Conservation (phyloP, 2,113 vertebrate species). For the Phycodurus eques region DNA sequence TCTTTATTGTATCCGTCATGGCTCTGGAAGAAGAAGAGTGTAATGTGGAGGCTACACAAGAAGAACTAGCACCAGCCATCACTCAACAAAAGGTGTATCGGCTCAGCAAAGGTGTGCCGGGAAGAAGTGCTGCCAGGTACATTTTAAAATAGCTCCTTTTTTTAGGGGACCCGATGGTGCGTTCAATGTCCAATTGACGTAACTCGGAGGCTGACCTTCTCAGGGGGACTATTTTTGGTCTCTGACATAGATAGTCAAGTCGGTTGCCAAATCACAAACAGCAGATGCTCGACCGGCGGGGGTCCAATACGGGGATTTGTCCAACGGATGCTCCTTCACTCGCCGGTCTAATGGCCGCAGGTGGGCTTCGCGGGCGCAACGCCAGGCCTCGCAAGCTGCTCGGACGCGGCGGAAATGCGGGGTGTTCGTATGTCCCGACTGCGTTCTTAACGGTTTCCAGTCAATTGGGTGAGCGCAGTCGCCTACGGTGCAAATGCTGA, state of each 20-base stretch:
- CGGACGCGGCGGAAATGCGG: constrained; percentile 2
- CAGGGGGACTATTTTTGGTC: constrained; percentile 70
- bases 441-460: neutral
- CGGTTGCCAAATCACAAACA: constrained; percentile 70
- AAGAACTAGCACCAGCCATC: neutral
- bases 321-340: constrained; percentile 72
- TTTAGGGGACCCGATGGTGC: neutral
- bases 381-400: constrained; percentile 45
- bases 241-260: constrained; percentile 68
- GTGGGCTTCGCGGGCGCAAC: constrained; percentile 42
- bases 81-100: neutral
- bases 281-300: constrained; percentile 72
- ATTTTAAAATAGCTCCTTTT: neutral
- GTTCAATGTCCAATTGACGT: constrained; percentile 37
- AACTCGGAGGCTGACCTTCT: constrained; percentile 60
- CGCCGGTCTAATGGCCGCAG: constrained; percentile 63
- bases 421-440: neutral
- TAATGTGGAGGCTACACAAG: neutral
- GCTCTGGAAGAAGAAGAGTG: neutral
- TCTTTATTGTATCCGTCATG: neutral
- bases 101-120: neutral
- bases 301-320: constrained; percentile 72
- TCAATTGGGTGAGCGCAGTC: neutral
- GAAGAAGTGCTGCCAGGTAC: neutral
- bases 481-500: no score